Percentiles rank a stretch among this genome's conserved stretches.
Conservation (phyloP, 2,888 invertebrate genomes). For the Pyrrhia umbra region DNA sequence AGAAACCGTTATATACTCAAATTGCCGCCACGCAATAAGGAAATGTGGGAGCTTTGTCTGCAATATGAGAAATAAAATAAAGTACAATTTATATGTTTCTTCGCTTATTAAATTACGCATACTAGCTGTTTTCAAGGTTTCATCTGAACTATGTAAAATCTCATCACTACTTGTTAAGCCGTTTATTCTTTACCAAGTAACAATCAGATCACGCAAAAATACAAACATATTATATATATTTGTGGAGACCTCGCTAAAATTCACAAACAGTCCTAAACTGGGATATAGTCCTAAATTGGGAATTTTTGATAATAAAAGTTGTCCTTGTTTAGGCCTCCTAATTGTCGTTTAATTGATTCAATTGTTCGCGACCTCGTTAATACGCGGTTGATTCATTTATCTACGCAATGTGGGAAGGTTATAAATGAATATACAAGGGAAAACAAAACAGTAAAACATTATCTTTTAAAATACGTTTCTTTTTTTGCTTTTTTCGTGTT, state of each 20-base stretch:
- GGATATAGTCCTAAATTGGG: background rate
- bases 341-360: conserved; percentile 28
- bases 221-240: too few species aligned
- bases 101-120: too few species aligned
- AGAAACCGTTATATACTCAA: background rate
- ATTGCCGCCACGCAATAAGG: background rate
- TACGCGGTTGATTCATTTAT: conserved; percentile 21
- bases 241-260: too few species aligned
- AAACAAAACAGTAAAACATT: background rate
- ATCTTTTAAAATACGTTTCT: too few species aligned
- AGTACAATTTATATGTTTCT: too few species aligned
- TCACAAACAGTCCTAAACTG: too few species aligned
- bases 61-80: background rate
- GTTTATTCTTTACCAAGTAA: too few species aligned
- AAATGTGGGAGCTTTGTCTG: background rate
- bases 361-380: conserved; percentile 21
- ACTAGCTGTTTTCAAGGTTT: too few species aligned
- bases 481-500: too few species aligned
- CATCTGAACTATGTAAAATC: too few species aligned
- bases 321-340: conserved; percentile 11
- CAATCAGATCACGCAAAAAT: too few species aligned
- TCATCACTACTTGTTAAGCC: too few species aligned
- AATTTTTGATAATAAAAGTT: background rate
- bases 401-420: conserved; percentile 6
- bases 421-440: background rate